Conservation (phyloP, 2,797 vertebrate genomes). For the Phoxinus dragarum region DNA sequence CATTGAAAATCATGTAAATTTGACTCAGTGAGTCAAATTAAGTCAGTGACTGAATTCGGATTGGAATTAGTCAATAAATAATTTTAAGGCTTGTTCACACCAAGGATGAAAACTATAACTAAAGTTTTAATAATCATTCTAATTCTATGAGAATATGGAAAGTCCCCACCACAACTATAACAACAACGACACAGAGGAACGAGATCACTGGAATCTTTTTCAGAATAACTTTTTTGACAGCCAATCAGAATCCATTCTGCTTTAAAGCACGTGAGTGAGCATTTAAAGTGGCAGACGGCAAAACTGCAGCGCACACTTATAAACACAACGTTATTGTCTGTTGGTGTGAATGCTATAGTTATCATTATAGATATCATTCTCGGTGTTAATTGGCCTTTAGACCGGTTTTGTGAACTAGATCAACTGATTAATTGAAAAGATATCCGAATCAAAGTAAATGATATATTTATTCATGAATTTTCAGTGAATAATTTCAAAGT, state of each 20-base stretch:
- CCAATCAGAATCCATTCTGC: too few species aligned
- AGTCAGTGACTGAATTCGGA: background rate
- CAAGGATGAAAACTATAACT: background rate
- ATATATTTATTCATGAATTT: background rate
- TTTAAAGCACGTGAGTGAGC: background rate
- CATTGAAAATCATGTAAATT: background rate
- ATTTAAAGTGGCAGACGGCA: background rate
- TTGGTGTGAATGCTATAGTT: background rate
- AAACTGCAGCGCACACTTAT: background rate
- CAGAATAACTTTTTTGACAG: too few species aligned
- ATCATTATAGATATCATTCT: background rate
- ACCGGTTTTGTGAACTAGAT: background rate
- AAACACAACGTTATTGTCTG: background rate
- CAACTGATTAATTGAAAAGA: background rate
- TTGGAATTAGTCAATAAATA: background rate
- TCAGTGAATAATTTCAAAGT: background rate
- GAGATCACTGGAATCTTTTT: background rate
- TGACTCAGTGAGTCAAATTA: background rate
- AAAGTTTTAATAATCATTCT: background rate
- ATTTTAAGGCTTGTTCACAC: background rate
- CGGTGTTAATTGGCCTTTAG: background rate
- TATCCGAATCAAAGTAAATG: background rate
- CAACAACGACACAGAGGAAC: background rate
- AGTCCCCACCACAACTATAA: background rate
- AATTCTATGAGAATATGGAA: background rate